Conservation (phyloP, 2,888 invertebrate species). For the Aelia acuminata region DNA sequence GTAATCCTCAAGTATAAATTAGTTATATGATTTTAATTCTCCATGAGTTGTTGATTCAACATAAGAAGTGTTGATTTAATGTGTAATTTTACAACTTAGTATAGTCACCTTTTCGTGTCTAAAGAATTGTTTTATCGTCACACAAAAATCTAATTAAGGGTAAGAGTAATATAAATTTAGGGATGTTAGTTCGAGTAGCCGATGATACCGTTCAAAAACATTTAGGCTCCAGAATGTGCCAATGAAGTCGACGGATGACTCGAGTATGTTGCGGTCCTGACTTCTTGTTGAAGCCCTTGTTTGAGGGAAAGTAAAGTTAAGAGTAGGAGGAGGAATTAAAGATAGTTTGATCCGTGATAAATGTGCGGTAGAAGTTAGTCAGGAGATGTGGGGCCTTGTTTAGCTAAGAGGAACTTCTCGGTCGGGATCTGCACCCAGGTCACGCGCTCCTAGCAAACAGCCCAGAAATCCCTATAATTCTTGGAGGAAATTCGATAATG, state of each 20-base stretch:
- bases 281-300: constrained; percentile 7
- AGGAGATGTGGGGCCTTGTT: constrained; percentile 13
- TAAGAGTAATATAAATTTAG: background rate
- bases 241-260: constrained; percentile 11
- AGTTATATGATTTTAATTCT: too few relatives aligned
- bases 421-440: background rate
- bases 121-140: too few relatives aligned
- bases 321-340: constrained; percentile 29
- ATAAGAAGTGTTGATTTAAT: too few relatives aligned
- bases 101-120: too few relatives aligned
- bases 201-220: background rate
- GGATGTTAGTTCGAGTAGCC: background rate
- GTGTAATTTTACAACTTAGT: too few relatives aligned
- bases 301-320: constrained; percentile 25
- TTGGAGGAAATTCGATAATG: constrained; percentile 58
- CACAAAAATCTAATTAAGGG: background rate
- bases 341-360: constrained; percentile 38
- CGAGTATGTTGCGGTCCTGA: background rate
- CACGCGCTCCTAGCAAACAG: constrained; percentile 53
- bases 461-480: constrained; percentile 53
- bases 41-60: too few relatives aligned
- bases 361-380: constrained; percentile 6
- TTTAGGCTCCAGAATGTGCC: constrained; percentile 7
- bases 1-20: too few relatives aligned
- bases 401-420: constrained; percentile 14